phyloP scores from a whole-genome alignment of 2,888 invertebrate species.

The Ferrisia virgata region DNA sequence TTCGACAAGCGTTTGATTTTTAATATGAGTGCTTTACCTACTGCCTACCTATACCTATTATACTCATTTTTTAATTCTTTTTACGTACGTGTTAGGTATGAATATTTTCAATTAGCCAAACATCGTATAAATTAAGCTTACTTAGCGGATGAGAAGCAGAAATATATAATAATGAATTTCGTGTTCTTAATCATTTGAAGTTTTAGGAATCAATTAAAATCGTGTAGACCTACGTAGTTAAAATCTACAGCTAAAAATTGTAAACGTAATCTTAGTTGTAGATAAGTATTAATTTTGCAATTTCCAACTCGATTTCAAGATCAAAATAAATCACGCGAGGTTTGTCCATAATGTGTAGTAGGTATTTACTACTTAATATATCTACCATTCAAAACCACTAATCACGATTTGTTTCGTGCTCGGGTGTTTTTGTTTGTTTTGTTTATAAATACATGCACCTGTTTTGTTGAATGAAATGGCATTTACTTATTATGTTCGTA shows the following conservation, averaged over 20 bases:
- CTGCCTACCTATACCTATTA: no score
- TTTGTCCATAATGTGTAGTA: not conserved
- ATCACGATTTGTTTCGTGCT: constrained; percentile 10
- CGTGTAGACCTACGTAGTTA: not conserved
- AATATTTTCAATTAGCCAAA: no score
- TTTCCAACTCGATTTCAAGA: not conserved
- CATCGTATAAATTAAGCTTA: no score
- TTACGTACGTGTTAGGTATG: no score
- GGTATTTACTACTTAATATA: not conserved
- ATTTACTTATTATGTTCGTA: not conserved
- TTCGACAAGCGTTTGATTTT: no score
- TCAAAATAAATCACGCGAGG: not conserved
- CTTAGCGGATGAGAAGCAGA: no score
- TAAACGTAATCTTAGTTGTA: not conserved
- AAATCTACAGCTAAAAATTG: no score
- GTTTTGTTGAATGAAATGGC: not conserved
- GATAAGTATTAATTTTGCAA: not conserved
- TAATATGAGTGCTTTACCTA: no score
- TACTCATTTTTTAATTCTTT: no score
- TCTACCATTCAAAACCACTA: not conserved
- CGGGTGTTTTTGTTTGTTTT: not conserved
- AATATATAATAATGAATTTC: not conserved
- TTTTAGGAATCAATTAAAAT: not conserved
- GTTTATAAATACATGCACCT: not conserved
- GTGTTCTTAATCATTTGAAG: not conserved